Percentiles rank a stretch among this genome's conserved stretches.
These are phyloP conservation scores for Agrotis puta DNA, from an alignment of 2,888 invertebrate genomes.

Conservation along the genomic window DNA sequence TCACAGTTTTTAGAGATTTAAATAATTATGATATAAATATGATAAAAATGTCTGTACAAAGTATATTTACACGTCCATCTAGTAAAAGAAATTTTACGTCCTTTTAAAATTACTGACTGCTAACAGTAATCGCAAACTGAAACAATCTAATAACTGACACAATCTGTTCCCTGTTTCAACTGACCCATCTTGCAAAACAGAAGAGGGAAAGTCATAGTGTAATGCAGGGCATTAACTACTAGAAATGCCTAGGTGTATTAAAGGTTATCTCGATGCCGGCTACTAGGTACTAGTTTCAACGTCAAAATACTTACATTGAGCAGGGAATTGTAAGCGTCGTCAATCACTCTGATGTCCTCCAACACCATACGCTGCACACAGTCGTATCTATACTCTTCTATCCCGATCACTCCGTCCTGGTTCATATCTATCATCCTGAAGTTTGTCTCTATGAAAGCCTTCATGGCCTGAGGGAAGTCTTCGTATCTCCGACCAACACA, in stretches of 20 bases:
- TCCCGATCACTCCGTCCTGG: slow-evolving; percentile 94
- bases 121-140: not conserved
- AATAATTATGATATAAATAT: not conserved
- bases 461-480: slow-evolving; percentile 96
- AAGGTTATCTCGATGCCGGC: too few relatives aligned
- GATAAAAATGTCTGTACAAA: not conserved
- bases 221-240: not conserved
- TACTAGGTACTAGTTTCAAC: not conserved
- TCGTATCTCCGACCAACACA: slow-evolving; percentile 94
- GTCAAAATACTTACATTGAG: slow-evolving; percentile 92
- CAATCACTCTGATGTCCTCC: slow-evolving; percentile 94
- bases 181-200: not conserved
- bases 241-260: not conserved
- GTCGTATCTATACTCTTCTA: slow-evolving; percentile 96
- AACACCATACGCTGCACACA: slow-evolving; percentile 95
- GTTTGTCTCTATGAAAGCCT: slow-evolving; percentile 96
- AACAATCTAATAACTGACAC: too few relatives aligned
- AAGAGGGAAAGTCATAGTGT: not conserved
- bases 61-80: not conserved
- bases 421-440: slow-evolving; percentile 96
- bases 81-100: not conserved
- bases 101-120: not conserved
- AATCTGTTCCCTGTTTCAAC: not conserved
- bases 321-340: slow-evolving; percentile 94
- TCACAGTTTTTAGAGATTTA: not conserved